These are phyloP conservation scores for Drosophila multiciliata DNA, from an alignment of 2,888 invertebrate genomes.

Conservation along the genomic window DNA sequence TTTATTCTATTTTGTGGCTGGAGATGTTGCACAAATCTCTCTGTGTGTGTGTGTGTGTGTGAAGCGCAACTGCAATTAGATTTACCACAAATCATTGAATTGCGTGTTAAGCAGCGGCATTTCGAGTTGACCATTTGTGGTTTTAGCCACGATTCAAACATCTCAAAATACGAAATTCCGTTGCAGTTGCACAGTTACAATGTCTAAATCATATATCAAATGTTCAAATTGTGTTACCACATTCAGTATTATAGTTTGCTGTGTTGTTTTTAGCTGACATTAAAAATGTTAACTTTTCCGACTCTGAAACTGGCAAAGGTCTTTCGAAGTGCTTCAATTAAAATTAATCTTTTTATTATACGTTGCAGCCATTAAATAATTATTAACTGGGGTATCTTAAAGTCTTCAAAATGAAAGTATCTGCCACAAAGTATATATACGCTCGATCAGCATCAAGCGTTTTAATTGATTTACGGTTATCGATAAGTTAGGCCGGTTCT, in stretches of 20 bases:
- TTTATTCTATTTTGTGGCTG: not conserved
- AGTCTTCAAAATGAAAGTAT: not conserved
- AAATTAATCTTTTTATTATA: constrained; percentile 1
- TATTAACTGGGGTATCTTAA: not conserved
- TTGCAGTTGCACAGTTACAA: constrained; percentile 15
- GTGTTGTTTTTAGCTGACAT: not conserved
- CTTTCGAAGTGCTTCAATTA: not conserved
- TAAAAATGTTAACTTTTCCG: constrained; percentile 10
- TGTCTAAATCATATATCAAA: not conserved
- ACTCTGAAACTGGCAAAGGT: not conserved
- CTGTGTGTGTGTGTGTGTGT: not conserved
- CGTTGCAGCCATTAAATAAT: not conserved
- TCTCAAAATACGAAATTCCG: constrained; percentile 18
- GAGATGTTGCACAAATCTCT: not conserved
- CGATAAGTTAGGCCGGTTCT: not conserved
- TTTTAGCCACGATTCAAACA: constrained; percentile 10
- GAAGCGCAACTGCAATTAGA: constrained; percentile 42
- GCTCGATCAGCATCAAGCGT: not conserved
- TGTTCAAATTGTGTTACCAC: not conserved
- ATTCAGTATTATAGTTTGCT: constrained; percentile 4
- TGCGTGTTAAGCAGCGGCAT: constrained; percentile 52
- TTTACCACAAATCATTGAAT: constrained; percentile 71
- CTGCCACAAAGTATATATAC: not conserved
- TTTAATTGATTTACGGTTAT: not conserved
- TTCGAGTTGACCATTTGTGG: constrained; percentile 47